Conservation (phyloP, 2,797 vertebrate genomes). For the Bradypus variegatus region DNA sequence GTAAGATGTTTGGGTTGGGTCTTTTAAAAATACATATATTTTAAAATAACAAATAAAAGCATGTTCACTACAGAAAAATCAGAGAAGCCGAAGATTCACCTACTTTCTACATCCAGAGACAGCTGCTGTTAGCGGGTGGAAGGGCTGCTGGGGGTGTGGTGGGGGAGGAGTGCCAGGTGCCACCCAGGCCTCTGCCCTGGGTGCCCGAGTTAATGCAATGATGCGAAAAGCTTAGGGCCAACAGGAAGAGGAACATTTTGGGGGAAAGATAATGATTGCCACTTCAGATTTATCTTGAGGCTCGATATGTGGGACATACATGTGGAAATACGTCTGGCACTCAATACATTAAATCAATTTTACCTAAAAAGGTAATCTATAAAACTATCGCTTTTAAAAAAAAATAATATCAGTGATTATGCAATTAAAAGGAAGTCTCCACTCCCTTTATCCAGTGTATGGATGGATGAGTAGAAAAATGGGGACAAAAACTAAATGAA, state of each 20-base stretch:
- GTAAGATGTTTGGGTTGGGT: background rate
- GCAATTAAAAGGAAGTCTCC: background rate
- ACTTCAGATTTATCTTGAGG: background rate
- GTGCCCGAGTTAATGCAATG: background rate
- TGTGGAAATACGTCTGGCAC: background rate
- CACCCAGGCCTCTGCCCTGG: background rate
- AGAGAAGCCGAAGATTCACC: background rate
- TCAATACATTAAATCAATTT: background rate
- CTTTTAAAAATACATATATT: background rate
- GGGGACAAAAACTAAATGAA: too few relatives aligned
- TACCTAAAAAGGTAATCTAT: background rate
- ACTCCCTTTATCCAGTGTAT: too few relatives aligned
- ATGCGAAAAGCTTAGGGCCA: background rate
- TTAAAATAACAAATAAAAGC: background rate
- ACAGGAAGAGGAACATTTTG: background rate
- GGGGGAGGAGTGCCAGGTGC: background rate
- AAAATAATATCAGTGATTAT: background rate
- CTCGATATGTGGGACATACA: background rate
- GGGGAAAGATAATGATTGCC: background rate
- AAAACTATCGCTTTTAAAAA: background rate
- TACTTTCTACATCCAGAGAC: background rate
- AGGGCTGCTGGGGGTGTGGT: too few relatives aligned
- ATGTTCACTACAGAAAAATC: background rate
- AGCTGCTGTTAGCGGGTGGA: rapidly evolving
- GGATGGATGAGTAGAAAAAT: too few relatives aligned